phyloP scores from a whole-genome alignment of 1,140 invertebrate species.

The Akabosia matsudoensis region DNA sequence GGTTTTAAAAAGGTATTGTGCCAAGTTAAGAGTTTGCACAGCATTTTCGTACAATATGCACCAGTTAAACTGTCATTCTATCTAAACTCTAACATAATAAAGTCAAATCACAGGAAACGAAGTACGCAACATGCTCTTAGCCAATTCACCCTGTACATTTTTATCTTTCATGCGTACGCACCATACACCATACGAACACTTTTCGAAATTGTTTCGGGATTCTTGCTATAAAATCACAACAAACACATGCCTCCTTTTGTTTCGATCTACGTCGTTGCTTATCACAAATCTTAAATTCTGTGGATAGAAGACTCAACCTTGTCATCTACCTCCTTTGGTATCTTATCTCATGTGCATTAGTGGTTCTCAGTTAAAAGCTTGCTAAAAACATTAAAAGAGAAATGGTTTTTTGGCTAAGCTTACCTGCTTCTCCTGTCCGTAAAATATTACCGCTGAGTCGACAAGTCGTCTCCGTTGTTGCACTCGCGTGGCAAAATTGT shows the following conservation, averaged over 20 bases:
- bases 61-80: neutral
- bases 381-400: neutral
- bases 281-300: no score
- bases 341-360: neutral
- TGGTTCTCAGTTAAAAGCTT: no score
- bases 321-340: neutral
- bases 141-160: neutral
- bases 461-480: slow-evolving; percentile 84
- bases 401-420: slow-evolving; percentile 39
- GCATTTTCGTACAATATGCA: neutral
- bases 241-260: neutral
- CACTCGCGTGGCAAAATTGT: slow-evolving; percentile 91
- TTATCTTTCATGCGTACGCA: neutral
- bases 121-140: neutral
- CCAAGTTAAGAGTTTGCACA: neutral
- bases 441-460: slow-evolving; percentile 90
- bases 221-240: neutral
- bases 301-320: neutral
- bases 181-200: neutral
- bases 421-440: slow-evolving; percentile 93
- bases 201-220: no score
- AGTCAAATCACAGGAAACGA: neutral
- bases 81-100: neutral
- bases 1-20: no score
- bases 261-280: neutral